These are phyloP conservation scores for Achlya flavicornis DNA, from an alignment of 2,888 invertebrate genomes.

Conservation along the genomic window DNA sequence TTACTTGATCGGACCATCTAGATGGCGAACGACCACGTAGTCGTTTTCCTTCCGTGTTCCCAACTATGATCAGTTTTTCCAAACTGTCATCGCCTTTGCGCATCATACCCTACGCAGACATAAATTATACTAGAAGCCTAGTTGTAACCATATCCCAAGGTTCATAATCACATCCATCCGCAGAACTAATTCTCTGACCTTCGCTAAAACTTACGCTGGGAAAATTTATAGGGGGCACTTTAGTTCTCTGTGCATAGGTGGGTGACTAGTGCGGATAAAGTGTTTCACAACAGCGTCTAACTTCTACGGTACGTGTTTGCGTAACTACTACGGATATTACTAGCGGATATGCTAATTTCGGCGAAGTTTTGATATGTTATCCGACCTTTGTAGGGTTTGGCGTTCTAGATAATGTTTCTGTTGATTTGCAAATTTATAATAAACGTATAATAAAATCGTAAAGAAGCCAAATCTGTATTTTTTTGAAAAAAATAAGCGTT, in stretches of 20 bases:
- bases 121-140: not conserved
- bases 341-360: conserved; percentile 3
- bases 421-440: too few relatives aligned
- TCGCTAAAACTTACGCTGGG: conserved; percentile 73
- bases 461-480: too few relatives aligned
- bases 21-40: too few relatives aligned
- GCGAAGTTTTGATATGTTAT: not conserved
- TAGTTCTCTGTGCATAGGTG: conserved; percentile 63
- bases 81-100: too few relatives aligned
- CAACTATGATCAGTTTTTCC: too few relatives aligned
- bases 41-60: too few relatives aligned
- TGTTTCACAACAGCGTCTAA: conserved; percentile 36
- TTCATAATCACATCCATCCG: conserved; percentile 28
- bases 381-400: not conserved
- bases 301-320: conserved; percentile 40
- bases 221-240: conserved; percentile 76
- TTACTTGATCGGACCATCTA: too few relatives aligned
- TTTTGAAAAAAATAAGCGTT: too few relatives aligned
- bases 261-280: conserved; percentile 42
- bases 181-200: conserved; percentile 46
- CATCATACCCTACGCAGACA: not conserved
- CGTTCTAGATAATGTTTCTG: not conserved
- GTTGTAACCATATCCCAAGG: not conserved
- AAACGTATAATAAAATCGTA: too few relatives aligned
- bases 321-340: conserved; percentile 28